These are phyloP conservation scores for Fundulus diaphanus DNA, from an alignment of 2,797 vertebrate genomes.

Conservation along the genomic window DNA sequence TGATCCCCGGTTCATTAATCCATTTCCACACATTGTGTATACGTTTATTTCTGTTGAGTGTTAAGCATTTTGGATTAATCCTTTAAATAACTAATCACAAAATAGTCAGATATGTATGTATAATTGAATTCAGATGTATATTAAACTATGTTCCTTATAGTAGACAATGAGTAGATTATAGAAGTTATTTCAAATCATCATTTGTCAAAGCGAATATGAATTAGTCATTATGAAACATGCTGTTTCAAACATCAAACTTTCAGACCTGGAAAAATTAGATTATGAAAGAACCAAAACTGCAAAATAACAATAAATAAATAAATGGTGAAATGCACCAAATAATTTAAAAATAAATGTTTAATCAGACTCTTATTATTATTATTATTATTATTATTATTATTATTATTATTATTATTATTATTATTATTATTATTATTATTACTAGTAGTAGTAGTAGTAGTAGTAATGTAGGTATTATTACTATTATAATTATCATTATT, in stretches of 20 bases:
- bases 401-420: not conserved
- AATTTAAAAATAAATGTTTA: not conserved
- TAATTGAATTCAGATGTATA: not conserved
- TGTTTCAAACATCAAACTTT: not conserved
- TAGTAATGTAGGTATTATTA: no score
- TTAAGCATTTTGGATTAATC: not conserved
- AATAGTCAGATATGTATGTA: not conserved
- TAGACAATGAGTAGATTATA: not conserved
- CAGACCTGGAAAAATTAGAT: not conserved
- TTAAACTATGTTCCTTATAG: not conserved
- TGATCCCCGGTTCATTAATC: no score
- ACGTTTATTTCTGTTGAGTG: not conserved
- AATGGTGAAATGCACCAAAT: not conserved
- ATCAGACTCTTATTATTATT: not conserved
- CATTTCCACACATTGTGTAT: not conserved
- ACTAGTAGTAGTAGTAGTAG: not conserved
- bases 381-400: not conserved
- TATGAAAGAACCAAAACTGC: not conserved
- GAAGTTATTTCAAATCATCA: not conserved
- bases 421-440: not conserved
- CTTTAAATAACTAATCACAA: not conserved
- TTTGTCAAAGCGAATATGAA: not conserved
- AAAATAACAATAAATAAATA: not conserved
- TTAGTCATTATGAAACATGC: not conserved
- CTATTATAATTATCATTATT: no score